phyloP scores from a whole-genome alignment of 2,888 invertebrate genomes.

The Erannis defoliaria region DNA sequence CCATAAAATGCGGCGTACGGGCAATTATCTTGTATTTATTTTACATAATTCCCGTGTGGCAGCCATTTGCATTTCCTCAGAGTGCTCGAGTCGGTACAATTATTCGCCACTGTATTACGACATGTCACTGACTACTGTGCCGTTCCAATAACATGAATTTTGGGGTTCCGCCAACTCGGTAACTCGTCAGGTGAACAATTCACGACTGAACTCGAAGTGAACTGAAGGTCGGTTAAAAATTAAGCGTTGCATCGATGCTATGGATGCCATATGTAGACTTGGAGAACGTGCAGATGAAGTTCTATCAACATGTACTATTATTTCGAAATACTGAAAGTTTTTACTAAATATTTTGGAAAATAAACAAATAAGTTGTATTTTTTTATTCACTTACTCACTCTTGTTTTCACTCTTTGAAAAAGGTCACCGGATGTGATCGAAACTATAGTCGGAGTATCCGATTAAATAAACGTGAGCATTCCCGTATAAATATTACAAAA shows the following conservation, averaged over 20 bases:
- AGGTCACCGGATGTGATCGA: too few relatives aligned
- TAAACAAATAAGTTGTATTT: too few relatives aligned
- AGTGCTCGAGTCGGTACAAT: constrained; percentile 44
- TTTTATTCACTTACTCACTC: too few relatives aligned
- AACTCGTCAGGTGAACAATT: constrained; percentile 9
- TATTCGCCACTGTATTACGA: constrained; percentile 46
- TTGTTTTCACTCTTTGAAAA: too few relatives aligned
- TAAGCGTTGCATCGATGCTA: not conserved
- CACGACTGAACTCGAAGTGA: not conserved
- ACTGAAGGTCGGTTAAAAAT: constrained; percentile 4
- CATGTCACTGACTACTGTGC: constrained; percentile 49
- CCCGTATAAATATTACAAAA: too few relatives aligned
- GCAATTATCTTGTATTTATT: constrained; percentile 42
- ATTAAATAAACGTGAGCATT: too few relatives aligned
- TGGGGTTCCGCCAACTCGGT: constrained; percentile 46
- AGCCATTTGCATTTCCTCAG: constrained; percentile 48
- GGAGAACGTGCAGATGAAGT: not conserved
- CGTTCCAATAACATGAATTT: constrained; percentile 39
- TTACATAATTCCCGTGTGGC: constrained; percentile 43
- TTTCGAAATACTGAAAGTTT: too few relatives aligned
- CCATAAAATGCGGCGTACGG: constrained; percentile 33
- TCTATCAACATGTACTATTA: too few relatives aligned
- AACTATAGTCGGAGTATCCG: too few relatives aligned
- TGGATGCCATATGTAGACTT: not conserved
- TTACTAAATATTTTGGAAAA: too few relatives aligned